phyloP scores from a whole-genome alignment of 2,888 invertebrate genomes.

The Lasioglossum oenotherae region DNA sequence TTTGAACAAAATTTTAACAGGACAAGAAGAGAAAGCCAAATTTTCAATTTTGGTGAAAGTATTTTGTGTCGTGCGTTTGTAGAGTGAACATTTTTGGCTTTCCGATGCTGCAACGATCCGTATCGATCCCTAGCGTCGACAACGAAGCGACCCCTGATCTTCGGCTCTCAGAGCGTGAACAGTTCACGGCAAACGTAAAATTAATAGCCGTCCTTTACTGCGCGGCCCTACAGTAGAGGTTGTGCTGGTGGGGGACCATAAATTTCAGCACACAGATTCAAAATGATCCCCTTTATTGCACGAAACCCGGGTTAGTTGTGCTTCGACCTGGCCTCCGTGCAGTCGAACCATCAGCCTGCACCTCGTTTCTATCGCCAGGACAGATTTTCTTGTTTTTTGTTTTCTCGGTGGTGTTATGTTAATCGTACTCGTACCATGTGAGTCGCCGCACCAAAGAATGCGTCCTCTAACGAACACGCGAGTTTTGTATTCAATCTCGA shows the following conservation, averaged over 20 bases:
- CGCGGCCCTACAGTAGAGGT: constrained; percentile 62
- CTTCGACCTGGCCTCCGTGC: constrained; percentile 74
- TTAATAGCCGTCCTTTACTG: constrained; percentile 77
- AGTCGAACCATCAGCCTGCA: constrained; percentile 64
- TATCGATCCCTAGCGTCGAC: not conserved
- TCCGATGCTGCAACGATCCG: not conserved
- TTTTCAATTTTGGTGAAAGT: not conserved
- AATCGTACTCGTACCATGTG: constrained; percentile 1
- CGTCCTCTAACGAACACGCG: not conserved
- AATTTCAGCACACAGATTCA: constrained; percentile 86
- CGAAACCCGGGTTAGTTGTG: constrained; percentile 81
- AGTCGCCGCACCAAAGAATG: not conserved
- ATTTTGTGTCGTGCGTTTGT: not conserved
- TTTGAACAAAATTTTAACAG: too few relatives aligned
- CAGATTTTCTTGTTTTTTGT: not conserved
- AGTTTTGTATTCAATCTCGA: not conserved
- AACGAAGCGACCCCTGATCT: not conserved
- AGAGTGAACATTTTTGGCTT: not conserved
- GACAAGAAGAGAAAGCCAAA: too few relatives aligned
- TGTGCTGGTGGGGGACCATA: constrained; percentile 82
- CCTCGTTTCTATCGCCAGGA: not conserved
- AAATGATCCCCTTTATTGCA: constrained; percentile 86
- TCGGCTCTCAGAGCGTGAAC: constrained; percentile 24
- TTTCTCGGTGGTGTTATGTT: constrained; percentile 28
- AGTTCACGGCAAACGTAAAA: constrained; percentile 71